A percentile compares a stretch with the other conserved stretches of the same genome.
These are phyloP conservation scores for Psilopsiagon aymara DNA, from an alignment of 2,113 vertebrate genomes.

Conservation along the genomic window DNA sequence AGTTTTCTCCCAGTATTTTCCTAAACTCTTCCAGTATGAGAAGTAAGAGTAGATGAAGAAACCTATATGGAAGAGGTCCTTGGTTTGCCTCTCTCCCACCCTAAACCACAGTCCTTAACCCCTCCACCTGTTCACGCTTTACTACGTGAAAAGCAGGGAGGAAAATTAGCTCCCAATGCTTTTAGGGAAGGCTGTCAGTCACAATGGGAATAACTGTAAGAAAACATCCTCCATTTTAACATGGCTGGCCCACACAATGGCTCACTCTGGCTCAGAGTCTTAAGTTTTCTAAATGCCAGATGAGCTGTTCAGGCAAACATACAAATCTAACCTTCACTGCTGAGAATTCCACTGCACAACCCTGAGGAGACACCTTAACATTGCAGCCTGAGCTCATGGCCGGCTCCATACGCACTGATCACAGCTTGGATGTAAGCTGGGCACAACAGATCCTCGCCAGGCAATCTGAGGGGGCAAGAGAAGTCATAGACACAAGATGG, in stretches of 20 bases:
- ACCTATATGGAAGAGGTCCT: not conserved
- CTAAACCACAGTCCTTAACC: not conserved
- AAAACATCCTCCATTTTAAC: not conserved
- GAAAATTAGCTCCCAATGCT: rapidly evolving
- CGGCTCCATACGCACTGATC: not conserved
- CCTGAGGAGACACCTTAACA: rapidly evolving
- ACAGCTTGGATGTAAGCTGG: not conserved
- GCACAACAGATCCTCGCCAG: not conserved
- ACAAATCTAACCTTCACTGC: not conserved
- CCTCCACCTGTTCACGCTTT: not conserved
- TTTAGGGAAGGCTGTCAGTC: not conserved
- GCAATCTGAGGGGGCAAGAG: not conserved
- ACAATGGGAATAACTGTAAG: not conserved
- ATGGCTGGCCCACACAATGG: not conserved
- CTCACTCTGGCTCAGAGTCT: not conserved
- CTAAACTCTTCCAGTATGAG: not conserved
- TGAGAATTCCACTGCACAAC: not conserved
- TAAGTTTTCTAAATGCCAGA: not conserved
- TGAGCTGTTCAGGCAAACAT: not conserved
- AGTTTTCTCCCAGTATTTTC: conserved; percentile 3
- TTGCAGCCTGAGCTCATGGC: not conserved
- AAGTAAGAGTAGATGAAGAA: not conserved
- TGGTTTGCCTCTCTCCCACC: not conserved
- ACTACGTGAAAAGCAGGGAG: not conserved
- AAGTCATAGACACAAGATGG: not conserved